Conservation (phyloP, 1,140 invertebrate species). For the Lucilia cuprina region DNA sequence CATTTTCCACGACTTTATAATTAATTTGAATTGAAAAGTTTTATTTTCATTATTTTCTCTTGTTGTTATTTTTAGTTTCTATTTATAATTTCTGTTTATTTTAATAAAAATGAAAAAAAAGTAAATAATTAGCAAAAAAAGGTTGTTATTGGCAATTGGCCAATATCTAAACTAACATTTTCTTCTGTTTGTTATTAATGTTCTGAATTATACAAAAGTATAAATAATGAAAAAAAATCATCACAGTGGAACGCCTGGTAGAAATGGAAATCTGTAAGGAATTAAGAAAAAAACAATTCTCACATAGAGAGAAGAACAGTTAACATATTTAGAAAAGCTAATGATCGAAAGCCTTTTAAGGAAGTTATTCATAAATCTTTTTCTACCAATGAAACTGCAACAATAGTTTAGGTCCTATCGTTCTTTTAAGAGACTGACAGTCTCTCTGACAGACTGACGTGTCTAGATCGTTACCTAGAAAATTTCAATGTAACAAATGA, state of each 20-base stretch:
- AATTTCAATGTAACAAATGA: too few relatives aligned
- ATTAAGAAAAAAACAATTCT: too few relatives aligned
- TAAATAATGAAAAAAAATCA: not conserved
- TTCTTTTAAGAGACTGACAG: too few relatives aligned
- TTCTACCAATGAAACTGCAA: too few relatives aligned
- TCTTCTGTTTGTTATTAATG: not conserved
- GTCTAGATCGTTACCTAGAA: too few relatives aligned
- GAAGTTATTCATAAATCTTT: too few relatives aligned
- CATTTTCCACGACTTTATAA: not conserved
- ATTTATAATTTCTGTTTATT: not conserved
- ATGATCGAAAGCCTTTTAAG: too few relatives aligned
- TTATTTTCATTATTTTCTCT: not conserved
- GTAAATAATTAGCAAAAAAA: slow-evolving; percentile 1
- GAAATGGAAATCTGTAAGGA: too few relatives aligned
- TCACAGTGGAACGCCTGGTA: not conserved
- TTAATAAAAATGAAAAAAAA: not conserved
- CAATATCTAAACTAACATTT: not conserved
- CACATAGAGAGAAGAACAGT: too few relatives aligned
- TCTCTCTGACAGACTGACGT: too few relatives aligned
- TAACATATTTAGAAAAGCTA: too few relatives aligned
- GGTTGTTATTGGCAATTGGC: not conserved
- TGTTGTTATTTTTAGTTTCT: not conserved
- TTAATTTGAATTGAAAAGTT: not conserved
- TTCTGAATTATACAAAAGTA: not conserved
- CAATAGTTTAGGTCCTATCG: too few relatives aligned